Evolutionary conservation across 2,797 vertebrate genomes (phyloP).

Genomic region (Anas acuta): DNA sequence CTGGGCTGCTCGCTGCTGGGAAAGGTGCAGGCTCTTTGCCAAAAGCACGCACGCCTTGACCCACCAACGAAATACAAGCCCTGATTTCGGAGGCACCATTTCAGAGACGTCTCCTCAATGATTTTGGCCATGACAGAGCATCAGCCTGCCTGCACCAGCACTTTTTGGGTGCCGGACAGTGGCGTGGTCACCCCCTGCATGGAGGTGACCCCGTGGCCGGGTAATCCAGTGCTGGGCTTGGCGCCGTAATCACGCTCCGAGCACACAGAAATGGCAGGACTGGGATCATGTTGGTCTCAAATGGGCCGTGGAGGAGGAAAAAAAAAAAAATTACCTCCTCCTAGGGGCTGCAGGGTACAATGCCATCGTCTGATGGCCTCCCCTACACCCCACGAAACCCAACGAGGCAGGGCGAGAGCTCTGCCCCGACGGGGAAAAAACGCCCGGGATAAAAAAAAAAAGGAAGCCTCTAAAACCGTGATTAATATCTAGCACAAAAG

Average conservation of each 20-base stretch:
- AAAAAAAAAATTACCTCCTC: neutral
- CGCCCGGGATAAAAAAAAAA: neutral
- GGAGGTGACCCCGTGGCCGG: too few species aligned
- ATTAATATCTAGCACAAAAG: conserved; percentile 40
- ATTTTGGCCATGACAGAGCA: neutral
- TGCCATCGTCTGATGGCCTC: rapidly evolving
- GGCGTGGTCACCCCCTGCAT: too few species aligned
- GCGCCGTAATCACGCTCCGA: rapidly evolving
- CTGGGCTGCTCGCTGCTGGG: neutral
- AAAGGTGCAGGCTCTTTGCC: neutral
- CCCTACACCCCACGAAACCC: neutral
- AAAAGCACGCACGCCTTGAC: rapidly evolving
- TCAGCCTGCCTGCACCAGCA: rapidly evolving
- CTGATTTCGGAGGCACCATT: rapidly evolving
- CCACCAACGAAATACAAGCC: rapidly evolving
- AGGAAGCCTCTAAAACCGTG: neutral
- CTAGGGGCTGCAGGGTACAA: neutral
- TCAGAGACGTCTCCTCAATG: neutral
- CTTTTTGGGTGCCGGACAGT: neutral
- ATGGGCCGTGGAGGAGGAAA: rapidly evolving
- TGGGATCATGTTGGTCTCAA: rapidly evolving
- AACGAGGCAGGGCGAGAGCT: neutral
- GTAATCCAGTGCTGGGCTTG: too few species aligned
- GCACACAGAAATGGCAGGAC: rapidly evolving
- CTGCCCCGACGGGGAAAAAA: neutral